Evolutionary conservation across 2,888 invertebrate genomes (phyloP).

Genomic region (Ormyrus pomaceus): DNA sequence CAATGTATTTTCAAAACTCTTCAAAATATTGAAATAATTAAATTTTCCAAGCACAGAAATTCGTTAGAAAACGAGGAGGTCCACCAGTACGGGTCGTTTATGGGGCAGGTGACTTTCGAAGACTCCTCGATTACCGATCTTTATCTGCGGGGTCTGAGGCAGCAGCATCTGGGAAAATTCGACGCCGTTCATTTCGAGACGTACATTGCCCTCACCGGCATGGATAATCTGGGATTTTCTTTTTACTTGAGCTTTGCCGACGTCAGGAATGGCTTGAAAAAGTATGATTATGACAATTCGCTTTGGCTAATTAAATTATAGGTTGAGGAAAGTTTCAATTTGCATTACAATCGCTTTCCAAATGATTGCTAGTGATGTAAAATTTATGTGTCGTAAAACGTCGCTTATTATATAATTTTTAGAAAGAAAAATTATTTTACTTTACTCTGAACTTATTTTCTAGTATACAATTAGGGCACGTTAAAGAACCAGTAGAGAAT

Average conservation of each 20-base stretch:
- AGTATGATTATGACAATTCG: conserved; percentile 20
- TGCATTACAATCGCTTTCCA: no score
- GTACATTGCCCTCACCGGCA: conserved; percentile 73
- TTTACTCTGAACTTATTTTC: conserved; percentile 25
- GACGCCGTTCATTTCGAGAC: conserved; percentile 67
- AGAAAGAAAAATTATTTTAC: not conserved
- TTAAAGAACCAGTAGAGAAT: conserved; percentile 76
- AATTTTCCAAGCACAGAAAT: conserved; percentile 66
- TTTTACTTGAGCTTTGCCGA: conserved; percentile 27
- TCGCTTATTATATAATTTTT: conserved; percentile 1
- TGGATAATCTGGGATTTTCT: conserved; percentile 22
- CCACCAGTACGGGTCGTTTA: conserved; percentile 81
- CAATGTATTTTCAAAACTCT: not conserved
- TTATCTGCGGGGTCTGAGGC: conserved; percentile 77
- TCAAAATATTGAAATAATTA: not conserved
- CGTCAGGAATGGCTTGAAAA: conserved; percentile 18
- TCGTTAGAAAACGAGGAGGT: conserved; percentile 77
- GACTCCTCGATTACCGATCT: conserved; percentile 73
- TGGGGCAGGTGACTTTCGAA: conserved; percentile 78
- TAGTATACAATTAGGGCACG: conserved; percentile 79
- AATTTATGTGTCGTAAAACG: no score
- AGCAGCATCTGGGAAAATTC: conserved; percentile 75
- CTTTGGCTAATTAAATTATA: no score
- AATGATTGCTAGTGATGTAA: no score
- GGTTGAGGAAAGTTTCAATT: no score